Percentiles rank a stretch among this genome's conserved stretches.
Conservation (phyloP, 2,888 invertebrate species). For the Steinernema scapterisci region DNA sequence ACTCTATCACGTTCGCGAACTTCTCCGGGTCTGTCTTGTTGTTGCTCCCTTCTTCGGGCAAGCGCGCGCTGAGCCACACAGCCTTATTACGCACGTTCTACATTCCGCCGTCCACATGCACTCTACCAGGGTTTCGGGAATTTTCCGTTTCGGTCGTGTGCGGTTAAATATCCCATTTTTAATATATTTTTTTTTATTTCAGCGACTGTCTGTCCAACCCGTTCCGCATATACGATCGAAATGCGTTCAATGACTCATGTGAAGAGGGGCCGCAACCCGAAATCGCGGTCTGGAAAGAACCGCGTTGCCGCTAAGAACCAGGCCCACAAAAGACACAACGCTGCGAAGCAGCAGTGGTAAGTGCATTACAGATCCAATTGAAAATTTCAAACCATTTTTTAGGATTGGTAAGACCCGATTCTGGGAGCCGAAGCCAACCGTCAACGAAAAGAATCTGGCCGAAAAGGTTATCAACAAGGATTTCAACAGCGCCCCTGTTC, state of each 20-base stretch:
- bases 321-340: constrained; percentile 1
- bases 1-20: constrained; percentile 6
- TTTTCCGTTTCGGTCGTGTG: background rate
- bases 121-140: background rate
- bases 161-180: background rate
- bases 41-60: background rate
- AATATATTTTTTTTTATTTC: background rate
- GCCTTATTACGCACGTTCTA: background rate
- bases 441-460: background rate
- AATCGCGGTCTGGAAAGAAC: background rate
- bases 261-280: background rate
- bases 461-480: background rate
- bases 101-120: background rate
- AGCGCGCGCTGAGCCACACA: background rate
- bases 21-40: background rate
- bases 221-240: background rate
- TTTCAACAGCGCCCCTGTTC: background rate
- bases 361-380: background rate
- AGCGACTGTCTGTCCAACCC: background rate
- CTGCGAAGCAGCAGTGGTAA: background rate
- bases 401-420: constrained; percentile 8
- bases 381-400: background rate
- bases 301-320: background rate
- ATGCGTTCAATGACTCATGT: constrained; percentile 24
- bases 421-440: background rate